Conservation (phyloP, 1,140 invertebrate species). For the Trachymyrmex cornetzi region DNA sequence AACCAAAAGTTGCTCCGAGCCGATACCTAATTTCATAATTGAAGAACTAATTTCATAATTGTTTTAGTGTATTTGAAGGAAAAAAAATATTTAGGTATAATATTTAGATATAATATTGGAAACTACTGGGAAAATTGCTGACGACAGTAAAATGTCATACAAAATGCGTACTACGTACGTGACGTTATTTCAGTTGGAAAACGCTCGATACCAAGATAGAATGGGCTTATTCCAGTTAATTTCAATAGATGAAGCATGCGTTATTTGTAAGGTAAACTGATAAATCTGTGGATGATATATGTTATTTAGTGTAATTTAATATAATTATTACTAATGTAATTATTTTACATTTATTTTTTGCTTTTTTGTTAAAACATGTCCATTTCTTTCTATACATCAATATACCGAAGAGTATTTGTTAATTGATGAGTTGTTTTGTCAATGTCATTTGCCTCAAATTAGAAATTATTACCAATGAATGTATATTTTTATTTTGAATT, state of each 20-base stretch:
- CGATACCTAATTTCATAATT: no score
- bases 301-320: no score
- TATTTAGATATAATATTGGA: no score
- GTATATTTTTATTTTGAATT: background rate
- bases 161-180: no score
- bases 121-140: no score
- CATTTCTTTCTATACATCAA: background rate
- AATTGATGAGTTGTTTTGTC: background rate
- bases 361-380: background rate
- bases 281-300: background rate
- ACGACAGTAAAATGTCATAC: no score
- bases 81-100: no score
- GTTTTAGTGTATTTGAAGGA: no score
- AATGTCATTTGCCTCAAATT: background rate
- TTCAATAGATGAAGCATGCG: background rate
- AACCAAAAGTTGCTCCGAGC: no score
- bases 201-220: background rate
- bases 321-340: background rate
- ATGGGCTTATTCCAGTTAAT: constrained; percentile 17
- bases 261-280: constrained; percentile 11
- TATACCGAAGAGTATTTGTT: background rate
- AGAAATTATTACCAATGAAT: background rate
- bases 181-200: background rate
- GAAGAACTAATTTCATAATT: no score
- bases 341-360: background rate